These are phyloP conservation scores for Phalacrocorax carbo DNA, from an alignment of 2,113 vertebrate genomes.

Conservation along the genomic window DNA sequence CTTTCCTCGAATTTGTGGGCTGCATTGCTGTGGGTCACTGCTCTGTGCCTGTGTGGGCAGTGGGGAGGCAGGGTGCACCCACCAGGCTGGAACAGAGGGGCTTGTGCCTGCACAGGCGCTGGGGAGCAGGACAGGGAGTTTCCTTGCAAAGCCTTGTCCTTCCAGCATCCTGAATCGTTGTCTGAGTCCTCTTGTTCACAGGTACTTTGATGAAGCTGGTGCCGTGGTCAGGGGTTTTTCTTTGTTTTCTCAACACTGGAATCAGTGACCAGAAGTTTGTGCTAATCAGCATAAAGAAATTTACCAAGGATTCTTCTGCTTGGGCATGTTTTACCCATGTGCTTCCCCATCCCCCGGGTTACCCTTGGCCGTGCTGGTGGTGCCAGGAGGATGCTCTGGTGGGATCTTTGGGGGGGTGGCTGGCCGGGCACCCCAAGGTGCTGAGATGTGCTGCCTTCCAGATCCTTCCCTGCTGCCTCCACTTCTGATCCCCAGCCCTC, in stretches of 20 bases:
- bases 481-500: background rate
- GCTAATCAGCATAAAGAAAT: background rate
- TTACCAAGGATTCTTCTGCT: background rate
- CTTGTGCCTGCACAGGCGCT: background rate
- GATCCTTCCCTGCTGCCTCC: background rate
- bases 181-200: background rate
- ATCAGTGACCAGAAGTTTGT: background rate
- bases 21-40: background rate
- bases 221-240: fast-evolving
- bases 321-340: background rate
- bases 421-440: background rate
- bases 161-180: background rate
- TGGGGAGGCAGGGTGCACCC: background rate
- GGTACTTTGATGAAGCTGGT: background rate
- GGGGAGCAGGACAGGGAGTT: background rate
- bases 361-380: fast-evolving
- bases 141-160: background rate
- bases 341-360: background rate
- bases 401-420: fast-evolving
- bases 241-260: background rate
- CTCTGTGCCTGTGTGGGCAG: background rate
- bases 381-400: background rate
- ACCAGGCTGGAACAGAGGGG: background rate
- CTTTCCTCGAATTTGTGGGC: background rate
- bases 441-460: slow-evolving; percentile 11